A percentile compares a stretch with the other conserved stretches of the same genome.
These are phyloP conservation scores for Pachyramphus minor DNA, from an alignment of 2,113 vertebrate genomes.

Conservation along the genomic window DNA sequence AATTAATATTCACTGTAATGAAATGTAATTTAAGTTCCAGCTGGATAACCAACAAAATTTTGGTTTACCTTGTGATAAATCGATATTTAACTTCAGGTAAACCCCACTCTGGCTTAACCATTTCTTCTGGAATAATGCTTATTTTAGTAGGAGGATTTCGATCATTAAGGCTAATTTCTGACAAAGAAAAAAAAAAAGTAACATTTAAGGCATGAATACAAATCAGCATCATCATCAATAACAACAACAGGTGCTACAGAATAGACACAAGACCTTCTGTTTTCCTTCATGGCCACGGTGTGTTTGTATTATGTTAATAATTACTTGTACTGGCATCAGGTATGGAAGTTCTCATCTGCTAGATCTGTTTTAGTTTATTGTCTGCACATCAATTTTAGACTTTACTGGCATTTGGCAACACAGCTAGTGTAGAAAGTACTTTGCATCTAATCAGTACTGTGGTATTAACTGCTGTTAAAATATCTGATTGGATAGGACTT, in stretches of 20 bases:
- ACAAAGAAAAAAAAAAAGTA: background rate
- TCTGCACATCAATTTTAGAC: background rate
- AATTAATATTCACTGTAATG: background rate
- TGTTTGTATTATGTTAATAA: background rate
- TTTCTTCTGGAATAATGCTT: constrained; percentile 80
- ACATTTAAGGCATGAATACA: background rate
- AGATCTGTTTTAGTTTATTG: background rate
- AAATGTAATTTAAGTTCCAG: background rate
- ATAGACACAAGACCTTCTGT: background rate
- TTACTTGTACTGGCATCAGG: background rate
- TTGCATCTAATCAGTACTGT: background rate
- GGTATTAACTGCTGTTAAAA: background rate
- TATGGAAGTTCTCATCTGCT: background rate
- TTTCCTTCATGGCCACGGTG: background rate
- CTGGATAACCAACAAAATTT: background rate
- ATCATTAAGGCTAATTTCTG: constrained; percentile 88
- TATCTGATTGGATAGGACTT: background rate
- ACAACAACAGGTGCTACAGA: background rate
- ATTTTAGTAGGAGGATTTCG: constrained; percentile 80
- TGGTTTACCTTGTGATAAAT: constrained; percentile 82
- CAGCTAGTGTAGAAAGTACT: background rate
- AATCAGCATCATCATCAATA: background rate
- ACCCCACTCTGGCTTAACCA: constrained; percentile 83
- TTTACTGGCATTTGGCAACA: background rate
- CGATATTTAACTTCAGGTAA: constrained; percentile 83